These are phyloP conservation scores for Fregetta grallaria DNA, from an alignment of 2,113 vertebrate genomes.

Conservation along the genomic window DNA sequence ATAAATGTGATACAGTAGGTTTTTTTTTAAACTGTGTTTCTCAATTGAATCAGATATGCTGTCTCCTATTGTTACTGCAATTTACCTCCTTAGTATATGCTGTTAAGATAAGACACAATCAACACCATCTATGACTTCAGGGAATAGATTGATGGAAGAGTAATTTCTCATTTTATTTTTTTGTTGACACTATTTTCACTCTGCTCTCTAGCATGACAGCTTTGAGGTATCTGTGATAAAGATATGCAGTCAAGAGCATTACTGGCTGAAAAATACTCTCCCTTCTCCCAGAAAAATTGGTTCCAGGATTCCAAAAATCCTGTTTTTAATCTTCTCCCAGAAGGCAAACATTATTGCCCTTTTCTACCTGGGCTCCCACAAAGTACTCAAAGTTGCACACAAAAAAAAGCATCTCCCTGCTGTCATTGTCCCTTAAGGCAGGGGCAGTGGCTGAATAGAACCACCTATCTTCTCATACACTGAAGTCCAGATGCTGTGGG, in stretches of 20 bases:
- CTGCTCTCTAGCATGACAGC: background rate
- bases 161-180: conserved; percentile 50
- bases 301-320: background rate
- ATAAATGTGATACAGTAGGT: background rate
- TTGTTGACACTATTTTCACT: conserved; percentile 31
- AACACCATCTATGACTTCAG: conserved; percentile 44
- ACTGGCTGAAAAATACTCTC: background rate
- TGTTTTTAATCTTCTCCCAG: background rate
- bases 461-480: background rate
- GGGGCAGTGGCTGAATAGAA: background rate
- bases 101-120: conserved; percentile 45
- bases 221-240: conserved; percentile 19
- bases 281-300: background rate
- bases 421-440: background rate
- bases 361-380: background rate
- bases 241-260: background rate
- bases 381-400: background rate
- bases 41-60: background rate
- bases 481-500: background rate
- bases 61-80: conserved; percentile 30
- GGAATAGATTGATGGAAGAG: conserved; percentile 6
- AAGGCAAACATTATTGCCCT: background rate
- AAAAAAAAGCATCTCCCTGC: background rate
- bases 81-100: conserved; percentile 32
- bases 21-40: background rate